Conservation (phyloP, 1,140 invertebrate genomes). For the Neotoxoptera formosana region DNA sequence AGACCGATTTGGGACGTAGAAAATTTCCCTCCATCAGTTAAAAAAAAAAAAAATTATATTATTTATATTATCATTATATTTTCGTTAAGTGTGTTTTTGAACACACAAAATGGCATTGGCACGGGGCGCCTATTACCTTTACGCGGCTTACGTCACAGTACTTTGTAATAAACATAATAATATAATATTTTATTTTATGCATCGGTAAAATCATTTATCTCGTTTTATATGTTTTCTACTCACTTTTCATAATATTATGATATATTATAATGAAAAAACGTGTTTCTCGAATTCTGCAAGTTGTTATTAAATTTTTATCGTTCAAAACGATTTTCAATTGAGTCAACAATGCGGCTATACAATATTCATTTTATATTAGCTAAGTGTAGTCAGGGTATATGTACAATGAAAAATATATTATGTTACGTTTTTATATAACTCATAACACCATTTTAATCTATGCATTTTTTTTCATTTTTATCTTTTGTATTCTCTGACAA, state of each 20-base stretch:
- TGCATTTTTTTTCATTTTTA: neutral
- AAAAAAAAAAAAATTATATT: too few relatives aligned
- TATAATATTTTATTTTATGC: neutral
- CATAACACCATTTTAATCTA: neutral
- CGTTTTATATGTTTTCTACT: neutral
- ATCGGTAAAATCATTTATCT: neutral
- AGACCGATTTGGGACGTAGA: too few relatives aligned
- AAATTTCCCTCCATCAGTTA: too few relatives aligned
- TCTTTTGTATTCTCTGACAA: neutral
- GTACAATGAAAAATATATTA: neutral
- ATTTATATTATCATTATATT: too few relatives aligned
- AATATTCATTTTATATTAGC: constrained; percentile 20
- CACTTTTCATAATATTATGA: neutral
- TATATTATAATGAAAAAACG: neutral
- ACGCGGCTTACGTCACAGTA: too few relatives aligned
- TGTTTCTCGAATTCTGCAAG: neutral
- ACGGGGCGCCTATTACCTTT: too few relatives aligned
- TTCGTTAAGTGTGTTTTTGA: too few relatives aligned
- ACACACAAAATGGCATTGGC: too few relatives aligned
- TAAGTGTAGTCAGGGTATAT: neutral
- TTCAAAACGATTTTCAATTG: neutral
- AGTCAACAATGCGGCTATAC: neutral
- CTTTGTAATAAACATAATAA: too few relatives aligned
- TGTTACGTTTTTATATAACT: neutral
- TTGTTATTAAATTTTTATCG: neutral